Base-by-base conservation (phyloP, 2,113 vertebrate species). In the Mola mola region DNA sequence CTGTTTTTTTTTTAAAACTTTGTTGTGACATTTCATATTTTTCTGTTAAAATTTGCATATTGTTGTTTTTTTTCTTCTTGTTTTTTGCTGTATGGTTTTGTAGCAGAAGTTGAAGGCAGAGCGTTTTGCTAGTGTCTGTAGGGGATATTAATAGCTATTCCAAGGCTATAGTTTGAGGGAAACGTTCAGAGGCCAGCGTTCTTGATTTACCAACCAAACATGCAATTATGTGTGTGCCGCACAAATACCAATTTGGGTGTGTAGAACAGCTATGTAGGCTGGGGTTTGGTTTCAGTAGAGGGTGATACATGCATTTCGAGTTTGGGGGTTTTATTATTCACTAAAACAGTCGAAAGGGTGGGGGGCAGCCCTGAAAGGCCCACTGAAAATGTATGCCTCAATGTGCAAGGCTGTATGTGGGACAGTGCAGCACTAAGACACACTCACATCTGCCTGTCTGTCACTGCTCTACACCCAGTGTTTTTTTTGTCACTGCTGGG, bases 221-320 rank as follows among this genome's bases (percentile, higher is more conserved):
- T 89, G 80, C 64, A 92, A 93, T 93, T 92, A 92, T 76, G 87
- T 77, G 76, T 67, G 56, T 78, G 81, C 90, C 65, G 68, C 88
- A 84, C 87, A 92, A 92, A 93, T 92, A 91, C 88, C 84, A 91
- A 89, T 92, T 91, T 92, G 84, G 91, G 79, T 78, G 85, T 90
- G 90, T 89, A 88, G 86, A 91, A 91, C 87, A 91, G 89, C 85
- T 72, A 81, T 43, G 62, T 77, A 77, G 82, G 81, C 81, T 88
- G n/a, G n/a, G 88, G 72, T 84, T 78, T 53, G 26, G 49, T 50
- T 83, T 84, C 63, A 73, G 60, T 57, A 63, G 69, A 72, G 52
- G 48, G 60, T 67, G 58, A 72, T 56, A 73, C 33, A 75, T 16
- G 47, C 19, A 71, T 58, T 78, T 81, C 20, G 70, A 72, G 68